These are phyloP conservation scores for Molossus alvarezi DNA, from an alignment of 2,797 vertebrate species.

Conservation along the genomic window DNA sequence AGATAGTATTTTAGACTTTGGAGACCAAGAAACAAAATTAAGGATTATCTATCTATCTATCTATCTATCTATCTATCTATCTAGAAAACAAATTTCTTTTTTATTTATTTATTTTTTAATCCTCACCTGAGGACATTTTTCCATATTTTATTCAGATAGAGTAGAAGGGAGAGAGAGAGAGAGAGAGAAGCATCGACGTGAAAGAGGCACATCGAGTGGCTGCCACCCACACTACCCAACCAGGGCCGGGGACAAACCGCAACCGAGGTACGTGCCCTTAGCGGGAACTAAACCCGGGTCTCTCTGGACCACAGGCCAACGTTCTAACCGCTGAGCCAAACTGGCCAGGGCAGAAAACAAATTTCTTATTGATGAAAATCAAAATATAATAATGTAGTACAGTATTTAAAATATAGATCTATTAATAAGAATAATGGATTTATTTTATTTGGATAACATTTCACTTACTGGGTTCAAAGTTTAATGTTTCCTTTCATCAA, in stretches of 20 bases:
- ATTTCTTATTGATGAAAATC: neutral
- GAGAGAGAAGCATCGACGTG: no score
- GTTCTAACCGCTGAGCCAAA: no score
- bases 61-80: neutral
- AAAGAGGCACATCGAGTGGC: no score
- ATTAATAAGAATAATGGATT: neutral
- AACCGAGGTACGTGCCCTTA: no score
- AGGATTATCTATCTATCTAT: neutral
- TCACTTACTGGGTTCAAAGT: neutral
- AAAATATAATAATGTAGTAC: slow-evolving; percentile 23
- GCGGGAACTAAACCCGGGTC: no score
- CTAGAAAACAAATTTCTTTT: neutral
- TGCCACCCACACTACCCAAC: no score
- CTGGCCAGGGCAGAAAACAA: neutral
- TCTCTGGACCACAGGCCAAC: no score
- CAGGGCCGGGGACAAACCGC: no score
- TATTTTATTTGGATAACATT: slow-evolving; percentile 34
- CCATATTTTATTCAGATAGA: no score
- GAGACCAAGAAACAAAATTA: slow-evolving; percentile 35
- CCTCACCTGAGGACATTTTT: no score
- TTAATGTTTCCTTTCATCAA: neutral
- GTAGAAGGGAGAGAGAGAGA: no score
- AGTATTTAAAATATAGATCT: slow-evolving; percentile 24
- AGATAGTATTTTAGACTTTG: neutral
- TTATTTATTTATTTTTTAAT: no score